phyloP scores from a whole-genome alignment of 1,140 invertebrate genomes.

The Aphelinus atriplicis region DNA sequence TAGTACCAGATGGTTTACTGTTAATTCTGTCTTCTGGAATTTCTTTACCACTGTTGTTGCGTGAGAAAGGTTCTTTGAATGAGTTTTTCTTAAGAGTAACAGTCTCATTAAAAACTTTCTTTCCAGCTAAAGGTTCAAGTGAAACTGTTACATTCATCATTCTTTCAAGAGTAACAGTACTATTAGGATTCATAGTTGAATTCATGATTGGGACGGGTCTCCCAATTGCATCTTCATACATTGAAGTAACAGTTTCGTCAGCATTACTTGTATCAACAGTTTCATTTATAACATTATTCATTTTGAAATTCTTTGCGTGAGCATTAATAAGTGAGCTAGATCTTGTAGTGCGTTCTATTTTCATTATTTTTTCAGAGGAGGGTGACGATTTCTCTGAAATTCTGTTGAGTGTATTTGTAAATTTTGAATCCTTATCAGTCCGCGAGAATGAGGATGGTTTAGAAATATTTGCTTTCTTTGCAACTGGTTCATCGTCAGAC shows the following conservation, averaged over 20 bases:
- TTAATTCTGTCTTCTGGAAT: slow-evolving; percentile 2
- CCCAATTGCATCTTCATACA: slow-evolving; percentile 62
- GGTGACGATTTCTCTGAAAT: slow-evolving; percentile 18
- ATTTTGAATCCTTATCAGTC: slow-evolving; percentile 5
- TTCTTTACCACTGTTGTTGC: slow-evolving; percentile 18
- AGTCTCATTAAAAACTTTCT: slow-evolving; percentile 49
- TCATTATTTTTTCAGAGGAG: background rate
- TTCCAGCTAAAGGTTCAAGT: slow-evolving; percentile 46
- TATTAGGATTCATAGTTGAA: slow-evolving; percentile 58
- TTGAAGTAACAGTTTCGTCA: slow-evolving; percentile 49
- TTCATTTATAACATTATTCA: slow-evolving; percentile 45
- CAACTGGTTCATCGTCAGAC: slow-evolving; percentile 34
- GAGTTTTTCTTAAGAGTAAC: slow-evolving; percentile 43
- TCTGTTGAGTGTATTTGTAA: slow-evolving; percentile 4
- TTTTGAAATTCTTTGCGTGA: background rate
- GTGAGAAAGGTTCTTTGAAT: slow-evolving; percentile 17
- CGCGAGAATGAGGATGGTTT: slow-evolving; percentile 5
- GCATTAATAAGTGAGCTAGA: slow-evolving; percentile 28
- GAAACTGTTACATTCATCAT: slow-evolving; percentile 55
- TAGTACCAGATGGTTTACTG: background rate
- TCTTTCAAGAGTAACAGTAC: slow-evolving; percentile 46
- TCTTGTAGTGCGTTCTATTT: slow-evolving; percentile 17
- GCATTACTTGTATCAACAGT: slow-evolving; percentile 37
- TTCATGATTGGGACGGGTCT: slow-evolving; percentile 54
- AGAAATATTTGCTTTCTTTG: slow-evolving; percentile 43